These are phyloP conservation scores for Rhizomys pruinosus DNA, from an alignment of 2,113 vertebrate genomes.

Conservation along the genomic window DNA sequence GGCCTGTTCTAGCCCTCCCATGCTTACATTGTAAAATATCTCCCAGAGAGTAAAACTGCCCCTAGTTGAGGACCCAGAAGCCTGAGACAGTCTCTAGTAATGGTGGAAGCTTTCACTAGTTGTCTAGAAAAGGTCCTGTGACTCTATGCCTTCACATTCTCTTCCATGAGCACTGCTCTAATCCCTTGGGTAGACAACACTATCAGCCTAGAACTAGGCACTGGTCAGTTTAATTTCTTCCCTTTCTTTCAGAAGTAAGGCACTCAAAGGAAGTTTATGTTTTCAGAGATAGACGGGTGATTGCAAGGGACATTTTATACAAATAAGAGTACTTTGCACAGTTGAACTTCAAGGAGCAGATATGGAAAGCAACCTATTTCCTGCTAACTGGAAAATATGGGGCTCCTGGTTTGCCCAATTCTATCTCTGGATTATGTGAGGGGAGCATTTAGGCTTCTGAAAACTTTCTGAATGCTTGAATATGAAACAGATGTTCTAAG, in stretches of 20 bases:
- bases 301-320: background rate
- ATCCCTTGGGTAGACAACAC: background rate
- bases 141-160: too few relatives aligned
- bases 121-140: background rate
- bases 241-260: background rate
- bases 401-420: background rate
- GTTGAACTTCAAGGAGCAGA: conserved; percentile 15
- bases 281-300: background rate
- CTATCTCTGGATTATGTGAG: background rate
- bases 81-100: background rate
- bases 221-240: background rate
- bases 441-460: background rate
- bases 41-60: background rate
- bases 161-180: too few relatives aligned
- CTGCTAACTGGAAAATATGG: conserved; percentile 17
- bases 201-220: background rate
- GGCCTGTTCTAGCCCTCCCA: background rate
- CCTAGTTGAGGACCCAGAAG: background rate
- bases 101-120: background rate
- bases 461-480: background rate
- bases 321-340: background rate
- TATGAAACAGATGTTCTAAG: background rate
- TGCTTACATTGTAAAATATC: background rate
- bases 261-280: background rate
- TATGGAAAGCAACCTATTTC: background rate